Percentiles rank a stretch among this genome's conserved stretches.
Conservation (phyloP, 2,888 invertebrate genomes). For the Priocnemis perturbator region DNA sequence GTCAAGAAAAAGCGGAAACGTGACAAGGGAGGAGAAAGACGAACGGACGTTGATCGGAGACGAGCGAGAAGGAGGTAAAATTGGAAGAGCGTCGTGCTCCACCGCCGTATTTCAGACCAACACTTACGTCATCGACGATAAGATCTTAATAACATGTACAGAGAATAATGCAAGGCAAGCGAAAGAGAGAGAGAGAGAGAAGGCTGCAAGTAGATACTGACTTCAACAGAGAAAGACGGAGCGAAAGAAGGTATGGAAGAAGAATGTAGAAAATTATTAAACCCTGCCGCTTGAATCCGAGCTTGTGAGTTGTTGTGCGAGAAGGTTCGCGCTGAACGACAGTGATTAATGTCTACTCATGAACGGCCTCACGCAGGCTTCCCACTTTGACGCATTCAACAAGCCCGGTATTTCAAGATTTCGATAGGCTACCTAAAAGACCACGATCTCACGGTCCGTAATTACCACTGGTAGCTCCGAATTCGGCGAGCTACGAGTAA, state of each 20-base stretch:
- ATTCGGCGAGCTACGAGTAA: too few relatives aligned
- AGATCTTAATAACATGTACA: constrained; percentile 50
- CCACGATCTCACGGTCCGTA: too few relatives aligned
- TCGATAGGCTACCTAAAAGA: not conserved
- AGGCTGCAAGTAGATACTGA: not conserved
- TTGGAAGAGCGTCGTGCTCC: constrained; percentile 15
- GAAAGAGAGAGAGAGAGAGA: constrained; percentile 11
- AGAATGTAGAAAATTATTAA: constrained; percentile 28
- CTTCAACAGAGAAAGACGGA: not conserved
- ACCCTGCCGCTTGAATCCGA: not conserved
- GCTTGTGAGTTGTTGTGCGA: constrained; percentile 1
- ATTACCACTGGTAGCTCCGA: too few relatives aligned
- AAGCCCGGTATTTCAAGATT: too few relatives aligned
- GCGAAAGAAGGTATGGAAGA: not conserved
- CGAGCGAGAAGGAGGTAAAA: not conserved
- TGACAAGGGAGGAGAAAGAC: not conserved
- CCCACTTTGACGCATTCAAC: too few relatives aligned
- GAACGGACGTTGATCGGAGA: too few relatives aligned
- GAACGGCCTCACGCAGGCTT: too few relatives aligned
- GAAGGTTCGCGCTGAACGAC: too few relatives aligned
- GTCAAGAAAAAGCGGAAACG: too few relatives aligned
- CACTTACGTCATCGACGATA: constrained; percentile 52
- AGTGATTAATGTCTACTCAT: too few relatives aligned
- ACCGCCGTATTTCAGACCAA: constrained; percentile 33
- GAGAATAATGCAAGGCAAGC: constrained; percentile 30